Evolutionary conservation across 2,113 vertebrate species (phyloP).

Genomic region (Nannospalax galili): DNA sequence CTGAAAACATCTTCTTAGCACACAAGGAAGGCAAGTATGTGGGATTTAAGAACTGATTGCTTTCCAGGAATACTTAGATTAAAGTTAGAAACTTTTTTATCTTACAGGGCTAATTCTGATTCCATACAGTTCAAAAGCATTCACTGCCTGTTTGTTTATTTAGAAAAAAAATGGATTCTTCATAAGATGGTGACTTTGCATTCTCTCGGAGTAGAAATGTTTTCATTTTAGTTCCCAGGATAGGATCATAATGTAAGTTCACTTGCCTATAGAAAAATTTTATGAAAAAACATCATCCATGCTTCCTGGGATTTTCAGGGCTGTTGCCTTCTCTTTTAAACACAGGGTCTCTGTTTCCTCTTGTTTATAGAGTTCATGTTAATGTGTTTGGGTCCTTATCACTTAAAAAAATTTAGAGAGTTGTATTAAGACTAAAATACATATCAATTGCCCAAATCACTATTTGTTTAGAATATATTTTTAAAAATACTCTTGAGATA

Average conservation of each 20-base stretch:
- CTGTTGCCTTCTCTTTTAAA: background rate
- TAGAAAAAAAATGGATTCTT: background rate
- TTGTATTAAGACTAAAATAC: background rate
- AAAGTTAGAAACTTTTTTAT: background rate
- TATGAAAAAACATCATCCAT: background rate
- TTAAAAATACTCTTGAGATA: background rate
- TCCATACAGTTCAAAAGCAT: background rate
- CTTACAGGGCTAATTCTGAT: background rate
- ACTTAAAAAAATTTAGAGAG: background rate
- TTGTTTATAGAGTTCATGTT: background rate
- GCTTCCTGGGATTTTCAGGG: background rate
- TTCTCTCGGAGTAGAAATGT: background rate
- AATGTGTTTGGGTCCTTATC: too few species aligned
- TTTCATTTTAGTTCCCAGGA: background rate
- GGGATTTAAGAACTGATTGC: background rate
- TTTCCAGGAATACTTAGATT: background rate
- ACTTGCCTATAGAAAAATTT: background rate
- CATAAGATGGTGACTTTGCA: background rate
- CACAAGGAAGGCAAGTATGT: background rate
- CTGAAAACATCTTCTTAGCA: background rate
- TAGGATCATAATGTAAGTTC: background rate
- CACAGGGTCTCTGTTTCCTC: background rate
- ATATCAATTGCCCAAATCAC: background rate
- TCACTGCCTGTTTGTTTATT: background rate
- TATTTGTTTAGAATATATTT: constrained; percentile 1